A percentile compares a stretch with the other conserved stretches of the same genome.
Conservation (phyloP, 2,113 vertebrate species). For the Perca fluviatilis region DNA sequence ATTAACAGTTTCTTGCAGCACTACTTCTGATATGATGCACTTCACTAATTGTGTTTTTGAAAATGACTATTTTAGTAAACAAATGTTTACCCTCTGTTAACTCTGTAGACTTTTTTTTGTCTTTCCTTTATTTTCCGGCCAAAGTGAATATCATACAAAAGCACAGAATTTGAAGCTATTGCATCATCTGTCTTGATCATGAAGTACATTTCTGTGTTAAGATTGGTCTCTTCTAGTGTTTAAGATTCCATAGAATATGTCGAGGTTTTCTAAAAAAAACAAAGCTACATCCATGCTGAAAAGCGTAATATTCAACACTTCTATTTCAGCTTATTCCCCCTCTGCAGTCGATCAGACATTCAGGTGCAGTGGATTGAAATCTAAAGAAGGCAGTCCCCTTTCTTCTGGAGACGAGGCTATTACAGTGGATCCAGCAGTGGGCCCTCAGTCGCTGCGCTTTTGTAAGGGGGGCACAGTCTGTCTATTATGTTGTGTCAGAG, state of each 20-base stretch:
- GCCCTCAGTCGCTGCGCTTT: conserved; percentile 51
- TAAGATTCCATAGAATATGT: not conserved
- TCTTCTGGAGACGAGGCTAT: conserved; percentile 49
- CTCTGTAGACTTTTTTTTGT: not conserved
- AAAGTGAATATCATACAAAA: not conserved
- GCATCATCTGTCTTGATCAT: not conserved
- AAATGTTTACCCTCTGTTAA: not conserved
- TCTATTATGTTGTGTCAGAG: conserved; percentile 51
- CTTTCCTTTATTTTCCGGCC: not conserved
- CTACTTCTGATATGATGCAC: not conserved
- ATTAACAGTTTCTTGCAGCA: not conserved
- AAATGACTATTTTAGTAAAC: not conserved
- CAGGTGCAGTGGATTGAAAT: conserved; percentile 66
- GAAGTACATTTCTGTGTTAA: conserved; percentile 3
- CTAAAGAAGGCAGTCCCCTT: conserved; percentile 58
- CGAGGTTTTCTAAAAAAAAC: not conserved
- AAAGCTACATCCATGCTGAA: conserved; percentile 14
- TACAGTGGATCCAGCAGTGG: conserved; percentile 59
- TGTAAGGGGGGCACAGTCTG: conserved; percentile 51
- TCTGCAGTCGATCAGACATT: conserved; percentile 68
- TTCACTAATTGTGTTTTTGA: not conserved
- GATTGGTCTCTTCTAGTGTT: not conserved
- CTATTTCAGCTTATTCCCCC: conserved; percentile 53
- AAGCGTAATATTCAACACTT: conserved; percentile 25
- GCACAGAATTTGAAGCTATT: not conserved